phyloP scores from a whole-genome alignment of 2,888 invertebrate genomes.

The Cerastoderma edule region DNA sequence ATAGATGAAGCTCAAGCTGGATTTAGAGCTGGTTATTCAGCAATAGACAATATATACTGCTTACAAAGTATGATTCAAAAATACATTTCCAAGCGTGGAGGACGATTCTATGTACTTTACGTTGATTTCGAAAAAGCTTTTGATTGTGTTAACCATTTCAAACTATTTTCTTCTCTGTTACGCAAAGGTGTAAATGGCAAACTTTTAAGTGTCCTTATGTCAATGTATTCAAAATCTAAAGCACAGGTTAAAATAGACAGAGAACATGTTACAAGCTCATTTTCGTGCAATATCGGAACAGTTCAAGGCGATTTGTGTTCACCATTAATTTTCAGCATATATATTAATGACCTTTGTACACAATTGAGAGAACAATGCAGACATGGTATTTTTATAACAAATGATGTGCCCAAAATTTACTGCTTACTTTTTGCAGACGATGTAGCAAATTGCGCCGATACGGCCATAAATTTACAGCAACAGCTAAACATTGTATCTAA shows the following conservation, averaged over 20 bases:
- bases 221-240: not conserved
- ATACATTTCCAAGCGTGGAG: not conserved
- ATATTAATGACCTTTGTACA: constrained; percentile 17
- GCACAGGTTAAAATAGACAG: not conserved
- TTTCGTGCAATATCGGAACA: constrained; percentile 19
- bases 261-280: not conserved
- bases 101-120: not conserved
- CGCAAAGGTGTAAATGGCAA: not conserved
- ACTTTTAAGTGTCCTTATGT: not conserved
- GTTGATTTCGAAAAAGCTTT: constrained; percentile 7
- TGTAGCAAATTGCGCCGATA: too few relatives aligned
- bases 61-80: constrained; percentile 3
- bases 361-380: not conserved
- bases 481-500: constrained; percentile 10
- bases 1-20: constrained; percentile 9
- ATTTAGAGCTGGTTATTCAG: constrained; percentile 2
- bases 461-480: constrained; percentile 1
- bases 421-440: too few relatives aligned
- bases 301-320: not conserved
- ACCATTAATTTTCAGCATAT: constrained; percentile 11
- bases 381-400: not conserved
- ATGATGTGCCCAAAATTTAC: not conserved
- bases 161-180: not conserved
- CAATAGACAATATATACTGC: not conserved
- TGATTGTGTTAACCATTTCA: not conserved